phyloP scores from a whole-genome alignment of 1,140 invertebrate genomes.

The Apis cerana region DNA sequence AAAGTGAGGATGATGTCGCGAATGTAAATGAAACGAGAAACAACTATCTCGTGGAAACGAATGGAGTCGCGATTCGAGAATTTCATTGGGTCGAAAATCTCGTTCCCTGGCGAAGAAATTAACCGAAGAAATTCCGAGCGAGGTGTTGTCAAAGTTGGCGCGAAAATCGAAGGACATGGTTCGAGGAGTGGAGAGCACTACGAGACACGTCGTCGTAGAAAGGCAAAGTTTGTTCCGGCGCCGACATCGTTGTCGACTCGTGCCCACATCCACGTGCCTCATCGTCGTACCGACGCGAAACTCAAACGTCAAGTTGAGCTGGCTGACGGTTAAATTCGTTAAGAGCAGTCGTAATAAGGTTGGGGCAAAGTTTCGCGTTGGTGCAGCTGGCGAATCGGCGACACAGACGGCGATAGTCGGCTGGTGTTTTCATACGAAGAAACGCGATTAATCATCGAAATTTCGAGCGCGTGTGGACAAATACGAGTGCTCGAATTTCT shows the following conservation, averaged over 20 bases:
- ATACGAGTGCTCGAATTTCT: neutral
- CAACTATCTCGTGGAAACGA: too few species aligned
- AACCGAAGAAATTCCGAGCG: neutral
- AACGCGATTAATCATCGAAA: constrained; percentile 46
- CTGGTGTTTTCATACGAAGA: constrained; percentile 33
- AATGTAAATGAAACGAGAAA: neutral
- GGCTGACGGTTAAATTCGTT: constrained; percentile 76
- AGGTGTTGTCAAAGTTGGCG: too few species aligned
- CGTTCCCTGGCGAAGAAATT: too few species aligned
- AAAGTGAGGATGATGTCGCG: too few species aligned
- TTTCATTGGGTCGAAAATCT: too few species aligned
- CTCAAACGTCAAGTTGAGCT: constrained; percentile 74
- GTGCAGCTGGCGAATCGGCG: constrained; percentile 50
- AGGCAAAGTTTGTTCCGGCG: constrained; percentile 46
- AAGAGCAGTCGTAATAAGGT: constrained; percentile 76
- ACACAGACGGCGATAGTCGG: neutral
- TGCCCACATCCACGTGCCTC: constrained; percentile 37
- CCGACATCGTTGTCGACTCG: constrained; percentile 9
- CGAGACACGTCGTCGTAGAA: neutral
- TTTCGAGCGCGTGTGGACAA: constrained; percentile 19
- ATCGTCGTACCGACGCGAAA: constrained; percentile 60
- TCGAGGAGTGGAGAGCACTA: neutral
- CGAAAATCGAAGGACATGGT: constrained; percentile 3
- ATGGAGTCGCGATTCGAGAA: too few species aligned
- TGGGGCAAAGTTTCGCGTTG: constrained; percentile 71